Conservation (phyloP, 1,140 invertebrate genomes). For the Cotesia vestalis region DNA sequence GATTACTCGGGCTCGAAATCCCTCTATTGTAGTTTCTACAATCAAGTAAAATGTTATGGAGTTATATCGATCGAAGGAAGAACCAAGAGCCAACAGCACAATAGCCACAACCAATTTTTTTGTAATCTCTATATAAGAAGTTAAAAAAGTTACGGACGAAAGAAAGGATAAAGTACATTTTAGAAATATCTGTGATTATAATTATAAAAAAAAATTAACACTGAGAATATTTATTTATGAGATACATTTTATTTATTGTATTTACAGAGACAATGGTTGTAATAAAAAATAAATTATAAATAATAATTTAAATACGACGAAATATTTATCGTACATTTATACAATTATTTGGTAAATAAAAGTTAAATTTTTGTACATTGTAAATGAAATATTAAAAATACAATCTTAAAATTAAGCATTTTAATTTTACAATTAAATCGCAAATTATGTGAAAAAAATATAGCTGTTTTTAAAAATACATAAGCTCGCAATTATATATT, state of each 20-base stretch:
- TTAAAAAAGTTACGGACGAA: slow-evolving; percentile 14
- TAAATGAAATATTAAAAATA: neutral
- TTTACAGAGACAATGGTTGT: slow-evolving; percentile 29
- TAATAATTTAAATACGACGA: neutral
- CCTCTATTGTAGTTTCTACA: slow-evolving; percentile 55
- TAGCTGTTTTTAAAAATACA: too few species aligned
- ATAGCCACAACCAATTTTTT: slow-evolving; percentile 52
- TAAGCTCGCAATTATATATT: slow-evolving; percentile 1
- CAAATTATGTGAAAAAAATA: too few species aligned
- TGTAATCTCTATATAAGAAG: slow-evolving; percentile 36
- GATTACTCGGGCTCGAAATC: slow-evolving; percentile 61
- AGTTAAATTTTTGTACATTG: slow-evolving; percentile 1
- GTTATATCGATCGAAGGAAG: slow-evolving; percentile 50
- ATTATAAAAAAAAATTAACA: neutral
- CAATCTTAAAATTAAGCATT: neutral
- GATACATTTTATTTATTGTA: slow-evolving; percentile 26
- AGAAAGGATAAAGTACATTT: neutral
- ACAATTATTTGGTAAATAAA: slow-evolving; percentile 19
- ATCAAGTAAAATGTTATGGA: slow-evolving; percentile 53
- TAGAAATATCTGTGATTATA: neutral
- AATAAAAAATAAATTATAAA: slow-evolving; percentile 1
- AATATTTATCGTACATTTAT: slow-evolving; percentile 39
- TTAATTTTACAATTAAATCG: slow-evolving; percentile 1
- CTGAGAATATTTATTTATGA: neutral
- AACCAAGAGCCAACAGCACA: slow-evolving; percentile 58